These are phyloP conservation scores for Enteromius paludinosus DNA, from an alignment of 2,797 vertebrate species.

Conservation along the genomic window DNA sequence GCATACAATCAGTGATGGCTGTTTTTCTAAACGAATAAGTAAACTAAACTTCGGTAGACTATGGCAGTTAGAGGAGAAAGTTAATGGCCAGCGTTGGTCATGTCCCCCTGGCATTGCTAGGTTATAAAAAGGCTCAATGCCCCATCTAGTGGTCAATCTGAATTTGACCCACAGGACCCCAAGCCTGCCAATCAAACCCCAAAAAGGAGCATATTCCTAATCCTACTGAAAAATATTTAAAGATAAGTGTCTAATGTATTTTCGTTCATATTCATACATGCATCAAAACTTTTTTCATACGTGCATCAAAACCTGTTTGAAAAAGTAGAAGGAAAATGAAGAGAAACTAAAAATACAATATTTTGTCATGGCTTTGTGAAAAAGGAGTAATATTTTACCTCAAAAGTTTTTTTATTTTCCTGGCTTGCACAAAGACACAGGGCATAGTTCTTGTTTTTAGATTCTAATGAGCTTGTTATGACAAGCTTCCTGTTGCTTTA, in stretches of 20 bases:
- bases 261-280: neutral
- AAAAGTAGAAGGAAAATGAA: neutral
- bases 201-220: neutral
- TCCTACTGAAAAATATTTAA: neutral
- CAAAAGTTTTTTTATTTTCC: neutral
- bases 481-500: neutral
- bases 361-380: neutral
- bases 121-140: conserved; percentile 49
- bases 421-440: neutral
- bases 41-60: neutral
- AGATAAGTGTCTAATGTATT: neutral
- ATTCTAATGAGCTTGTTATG: neutral
- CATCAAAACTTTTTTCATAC: neutral
- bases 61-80: neutral
- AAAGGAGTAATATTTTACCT: neutral
- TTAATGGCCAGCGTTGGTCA: neutral
- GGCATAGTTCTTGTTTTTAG: neutral
- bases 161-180: conserved; percentile 50
- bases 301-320: neutral
- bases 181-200: neutral
- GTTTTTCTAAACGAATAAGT: neutral
- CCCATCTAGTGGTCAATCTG: conserved; percentile 60
- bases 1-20: neutral
- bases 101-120: neutral
- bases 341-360: neutral